These are phyloP conservation scores for Myotis pilosus DNA, from an alignment of 2,797 vertebrate genomes.

Conservation along the genomic window DNA sequence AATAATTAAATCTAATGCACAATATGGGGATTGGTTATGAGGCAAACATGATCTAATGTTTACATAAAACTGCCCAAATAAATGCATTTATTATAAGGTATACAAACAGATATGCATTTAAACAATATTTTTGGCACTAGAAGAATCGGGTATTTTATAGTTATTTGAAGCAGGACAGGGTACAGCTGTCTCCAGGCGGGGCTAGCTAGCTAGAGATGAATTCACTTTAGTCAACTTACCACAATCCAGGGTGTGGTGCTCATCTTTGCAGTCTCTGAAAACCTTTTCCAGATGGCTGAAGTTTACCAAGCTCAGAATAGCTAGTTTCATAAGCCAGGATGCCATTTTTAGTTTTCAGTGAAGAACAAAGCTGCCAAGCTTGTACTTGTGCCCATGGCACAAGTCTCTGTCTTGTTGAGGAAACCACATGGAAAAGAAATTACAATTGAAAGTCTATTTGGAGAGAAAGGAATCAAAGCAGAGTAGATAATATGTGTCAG, in stretches of 20 bases:
- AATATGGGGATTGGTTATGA: not conserved
- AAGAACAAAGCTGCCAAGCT: conserved; percentile 8
- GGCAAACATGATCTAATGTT: not conserved
- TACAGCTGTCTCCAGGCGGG: not conserved
- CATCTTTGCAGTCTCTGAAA: not conserved
- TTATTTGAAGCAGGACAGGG: not conserved
- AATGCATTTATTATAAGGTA: not conserved
- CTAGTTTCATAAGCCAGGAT: not conserved
- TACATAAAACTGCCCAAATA: not conserved
- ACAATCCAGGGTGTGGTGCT: not conserved
- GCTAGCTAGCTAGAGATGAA: not conserved
- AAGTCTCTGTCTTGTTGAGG: not conserved
- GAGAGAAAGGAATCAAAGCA: not conserved
- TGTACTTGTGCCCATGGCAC: not conserved
- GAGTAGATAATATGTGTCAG: not conserved
- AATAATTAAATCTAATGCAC: not conserved
- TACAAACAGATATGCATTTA: not conserved
- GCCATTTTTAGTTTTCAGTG: conserved; percentile 30
- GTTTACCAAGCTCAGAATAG: conserved; percentile 17
- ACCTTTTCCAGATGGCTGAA: conserved; percentile 58
- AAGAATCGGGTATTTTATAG: not conserved
- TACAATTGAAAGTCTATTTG: not conserved
- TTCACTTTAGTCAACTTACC: not conserved
- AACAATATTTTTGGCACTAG: not conserved
- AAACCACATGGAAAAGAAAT: not conserved